phyloP scores from a whole-genome alignment of 2,888 invertebrate genomes.

The Tachina lurida region DNA sequence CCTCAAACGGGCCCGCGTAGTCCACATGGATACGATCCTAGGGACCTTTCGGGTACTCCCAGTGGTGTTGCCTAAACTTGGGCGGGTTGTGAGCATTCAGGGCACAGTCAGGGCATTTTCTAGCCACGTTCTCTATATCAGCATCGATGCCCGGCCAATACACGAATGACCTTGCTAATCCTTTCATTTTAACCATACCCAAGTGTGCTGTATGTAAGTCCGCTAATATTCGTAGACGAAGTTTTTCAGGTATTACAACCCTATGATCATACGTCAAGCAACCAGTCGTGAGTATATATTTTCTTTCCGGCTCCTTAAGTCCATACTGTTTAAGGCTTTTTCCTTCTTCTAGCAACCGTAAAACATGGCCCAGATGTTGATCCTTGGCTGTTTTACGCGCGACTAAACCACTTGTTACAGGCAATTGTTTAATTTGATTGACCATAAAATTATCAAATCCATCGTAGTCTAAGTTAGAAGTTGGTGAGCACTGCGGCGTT shows the following conservation, averaged over 20 bases:
- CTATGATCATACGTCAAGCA: conserved; percentile 23
- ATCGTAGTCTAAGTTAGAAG: background rate
- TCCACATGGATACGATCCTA: conserved; percentile 73
- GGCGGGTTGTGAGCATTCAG: conserved; percentile 4
- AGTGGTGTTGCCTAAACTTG: conserved; percentile 36
- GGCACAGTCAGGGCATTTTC: conserved; percentile 46
- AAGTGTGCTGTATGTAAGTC: background rate
- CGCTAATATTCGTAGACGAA: too few relatives aligned
- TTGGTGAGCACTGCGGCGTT: background rate
- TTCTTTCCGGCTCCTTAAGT: conserved; percentile 6
- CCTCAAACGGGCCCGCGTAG: conserved; percentile 80
- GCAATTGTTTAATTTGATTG: conserved; percentile 30
- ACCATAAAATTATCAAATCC: conserved; percentile 17
- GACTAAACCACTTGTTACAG: background rate
- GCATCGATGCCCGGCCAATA: background rate
- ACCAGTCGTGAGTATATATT: background rate
- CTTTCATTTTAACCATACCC: too few relatives aligned
- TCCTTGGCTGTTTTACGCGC: conserved; percentile 20
- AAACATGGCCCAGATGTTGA: conserved; percentile 1
- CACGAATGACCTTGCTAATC: conserved; percentile 35
- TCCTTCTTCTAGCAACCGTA: background rate
- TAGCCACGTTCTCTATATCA: too few relatives aligned
- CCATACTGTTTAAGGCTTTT: conserved; percentile 10
- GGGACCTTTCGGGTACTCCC: conserved; percentile 45
- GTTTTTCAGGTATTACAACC: conserved; percentile 18